phyloP scores from a whole-genome alignment of 2,888 invertebrate genomes.

The Smittia sp. region DNA sequence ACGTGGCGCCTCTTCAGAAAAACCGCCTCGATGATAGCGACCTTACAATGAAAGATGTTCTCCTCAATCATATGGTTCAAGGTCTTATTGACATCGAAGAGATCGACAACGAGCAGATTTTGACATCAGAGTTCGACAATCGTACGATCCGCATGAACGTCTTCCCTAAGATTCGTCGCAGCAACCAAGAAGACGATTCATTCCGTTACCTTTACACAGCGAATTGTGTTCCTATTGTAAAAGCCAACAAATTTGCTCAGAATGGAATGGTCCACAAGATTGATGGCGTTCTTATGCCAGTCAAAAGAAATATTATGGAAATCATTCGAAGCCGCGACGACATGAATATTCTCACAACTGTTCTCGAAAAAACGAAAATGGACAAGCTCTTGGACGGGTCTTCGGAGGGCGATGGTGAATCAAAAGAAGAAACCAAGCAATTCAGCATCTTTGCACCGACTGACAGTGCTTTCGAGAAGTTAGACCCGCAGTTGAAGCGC shows the following conservation, averaged over 20 bases:
- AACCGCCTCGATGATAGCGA: constrained; percentile 46
- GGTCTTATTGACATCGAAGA: constrained; percentile 60
- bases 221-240: constrained; percentile 64
- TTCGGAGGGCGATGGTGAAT: background rate
- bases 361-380: constrained; percentile 60
- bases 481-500: constrained; percentile 56
- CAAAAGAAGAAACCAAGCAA: constrained; percentile 54
- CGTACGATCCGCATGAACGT: constrained; percentile 52
- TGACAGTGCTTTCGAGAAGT: constrained; percentile 64
- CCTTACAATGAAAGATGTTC: constrained; percentile 54
- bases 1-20: constrained; percentile 47
- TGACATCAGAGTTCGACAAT: constrained; percentile 50
- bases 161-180: constrained; percentile 42
- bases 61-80: constrained; percentile 59
- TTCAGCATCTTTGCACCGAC: constrained; percentile 66
- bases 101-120: constrained; percentile 58
- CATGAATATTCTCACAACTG: constrained; percentile 58
- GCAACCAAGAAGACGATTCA: constrained; percentile 45
- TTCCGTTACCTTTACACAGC: constrained; percentile 56
- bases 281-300: constrained; percentile 60
- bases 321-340: constrained; percentile 60
- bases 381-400: constrained; percentile 53
- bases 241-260: constrained; percentile 61
- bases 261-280: constrained; percentile 67
- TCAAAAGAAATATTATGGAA: constrained; percentile 58